Base-by-base conservation (phyloP, 1,140 invertebrate species). In the Prorops nasuta region DNA sequence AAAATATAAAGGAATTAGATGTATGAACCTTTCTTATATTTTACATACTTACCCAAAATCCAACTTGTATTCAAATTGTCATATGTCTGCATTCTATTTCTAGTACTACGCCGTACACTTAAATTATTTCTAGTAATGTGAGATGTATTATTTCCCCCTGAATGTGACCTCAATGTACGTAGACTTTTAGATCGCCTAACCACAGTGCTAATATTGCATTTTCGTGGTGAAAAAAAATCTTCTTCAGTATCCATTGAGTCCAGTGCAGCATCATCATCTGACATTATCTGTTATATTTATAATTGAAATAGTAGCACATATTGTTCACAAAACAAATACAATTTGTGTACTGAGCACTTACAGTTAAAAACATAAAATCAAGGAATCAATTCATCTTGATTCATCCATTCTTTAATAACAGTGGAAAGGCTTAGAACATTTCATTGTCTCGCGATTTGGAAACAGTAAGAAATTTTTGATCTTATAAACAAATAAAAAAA, bases 61-160 rank as follows among this genome's bases (percentile, higher is more conserved):
- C 81, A 82, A 44, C 74, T 79, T 51, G 77, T 78, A 63, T 77
- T 79, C 28, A 80, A 74, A 59, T 76, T 79, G 63, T 79, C 79
- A 66, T 78, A 83, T 54, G 80, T 72, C 37, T 80, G 71, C 63
- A 80, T 81, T 64, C 78, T 77, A 54, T 81, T 79, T 49, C 85
- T 72, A 44, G 79, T 83, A 56, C 81, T 84, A 34, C 83, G 77
- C 14, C 83, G 72, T 21, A 84, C 76, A 39, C 71, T 75, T 45
- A 60, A 57, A 56, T 67, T 71, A 54, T 68, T 74, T 55, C 64
- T 64, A 54, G 69, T 61, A 45, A 71, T 55, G 49, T 68, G 67
- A 9, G 62, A 56, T 10, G 58, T 43, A 50, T 55, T 60, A 35
- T 63, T 60, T 32, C 49, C n/a, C n/a, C n/a, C n/a, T n/a, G n/a